Evolutionary conservation across 1,140 invertebrate genomes (phyloP).

Genomic region (Prorops nasuta): DNA sequence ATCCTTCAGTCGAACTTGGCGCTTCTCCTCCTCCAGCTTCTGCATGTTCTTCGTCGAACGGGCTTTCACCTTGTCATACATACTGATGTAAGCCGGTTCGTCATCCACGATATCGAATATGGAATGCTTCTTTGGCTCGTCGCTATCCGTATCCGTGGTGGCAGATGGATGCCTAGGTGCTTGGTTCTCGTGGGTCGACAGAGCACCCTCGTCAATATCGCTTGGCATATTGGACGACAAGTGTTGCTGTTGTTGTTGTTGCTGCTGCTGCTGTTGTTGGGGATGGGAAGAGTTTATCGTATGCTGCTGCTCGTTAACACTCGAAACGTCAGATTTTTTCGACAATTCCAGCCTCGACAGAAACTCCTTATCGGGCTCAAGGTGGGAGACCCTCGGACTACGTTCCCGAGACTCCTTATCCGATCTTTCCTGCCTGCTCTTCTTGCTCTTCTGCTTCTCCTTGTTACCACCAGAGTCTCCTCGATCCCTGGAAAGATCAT

Average conservation of each 20-base stretch:
- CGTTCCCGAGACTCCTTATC: constrained; percentile 47
- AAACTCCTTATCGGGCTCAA: constrained; percentile 64
- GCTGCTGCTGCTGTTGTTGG: constrained; percentile 32
- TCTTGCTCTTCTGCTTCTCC: constrained; percentile 46
- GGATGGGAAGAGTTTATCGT: constrained; percentile 26
- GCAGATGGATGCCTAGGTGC: constrained; percentile 45
- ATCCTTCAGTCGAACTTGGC: constrained; percentile 73
- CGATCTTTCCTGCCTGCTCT: constrained; percentile 37
- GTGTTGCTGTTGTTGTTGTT: constrained; percentile 35
- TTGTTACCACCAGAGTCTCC: too few species aligned
- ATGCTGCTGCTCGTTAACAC: constrained; percentile 34
- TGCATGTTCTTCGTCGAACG: constrained; percentile 90
- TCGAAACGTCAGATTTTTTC: constrained; percentile 38
- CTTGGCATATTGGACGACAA: constrained; percentile 39
- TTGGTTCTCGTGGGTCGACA: constrained; percentile 50
- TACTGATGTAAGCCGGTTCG: constrained; percentile 89
- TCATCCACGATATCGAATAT: constrained; percentile 89
- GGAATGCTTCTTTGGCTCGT: constrained; percentile 81
- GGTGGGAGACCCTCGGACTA: constrained; percentile 45
- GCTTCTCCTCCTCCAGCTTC: constrained; percentile 84
- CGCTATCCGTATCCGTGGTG: constrained; percentile 69
- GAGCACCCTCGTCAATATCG: constrained; percentile 43
- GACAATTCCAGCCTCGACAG: constrained; percentile 62
- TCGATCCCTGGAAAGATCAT: too few species aligned
- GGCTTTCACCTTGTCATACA: constrained; percentile 98